Base-by-base conservation (phyloP, 2,113 vertebrate genomes). In the Triplophysa siluroides region DNA sequence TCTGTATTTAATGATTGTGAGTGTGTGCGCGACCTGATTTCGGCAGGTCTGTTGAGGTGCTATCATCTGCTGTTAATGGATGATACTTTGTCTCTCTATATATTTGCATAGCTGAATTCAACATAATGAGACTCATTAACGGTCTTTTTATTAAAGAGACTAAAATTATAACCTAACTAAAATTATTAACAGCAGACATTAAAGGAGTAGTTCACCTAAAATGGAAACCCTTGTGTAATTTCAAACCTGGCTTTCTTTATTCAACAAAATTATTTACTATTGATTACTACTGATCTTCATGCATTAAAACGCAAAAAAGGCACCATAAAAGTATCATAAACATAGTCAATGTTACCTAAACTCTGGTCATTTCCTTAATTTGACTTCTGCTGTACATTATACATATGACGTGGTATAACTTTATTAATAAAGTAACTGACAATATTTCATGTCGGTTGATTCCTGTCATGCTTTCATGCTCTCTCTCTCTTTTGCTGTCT, bases 41-140 rank as follows among this genome's bases (percentile, higher is more conserved):
- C 76, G 16, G 63, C 45, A 29, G 47, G 76, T 73, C 79, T 75
- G 76, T 67, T 81, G 56, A 50, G 79, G 60, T 79, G 68, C 58
- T 61, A 50, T 65, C 26, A 45, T 47, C 16, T 73, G 24, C 12
- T 71, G 52, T 73, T 84, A 63, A 84, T 78, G 47, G 47, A 79
- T 76, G 61, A 47, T 0, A 64, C 54, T 18, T 33, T 64, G 63
- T 67, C 56, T 64, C 62, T 78, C 56, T 75, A 47, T 29, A 54
- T 50, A 23, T 81, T 65, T 74, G 75, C 33, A 52, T 62, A 63
- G 68, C 63, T 64, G 74, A 81, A 78, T 61, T 50, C 45, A 66
- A 5, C 54, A 56, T 52, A 69, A 84, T 82, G 78, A 81, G 66
- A 79, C 78, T 64, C 71, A 61, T 82, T 79, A 61, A 68, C 71